phyloP scores from a whole-genome alignment of 2,888 invertebrate genomes.

The Cantharis rustica region DNA sequence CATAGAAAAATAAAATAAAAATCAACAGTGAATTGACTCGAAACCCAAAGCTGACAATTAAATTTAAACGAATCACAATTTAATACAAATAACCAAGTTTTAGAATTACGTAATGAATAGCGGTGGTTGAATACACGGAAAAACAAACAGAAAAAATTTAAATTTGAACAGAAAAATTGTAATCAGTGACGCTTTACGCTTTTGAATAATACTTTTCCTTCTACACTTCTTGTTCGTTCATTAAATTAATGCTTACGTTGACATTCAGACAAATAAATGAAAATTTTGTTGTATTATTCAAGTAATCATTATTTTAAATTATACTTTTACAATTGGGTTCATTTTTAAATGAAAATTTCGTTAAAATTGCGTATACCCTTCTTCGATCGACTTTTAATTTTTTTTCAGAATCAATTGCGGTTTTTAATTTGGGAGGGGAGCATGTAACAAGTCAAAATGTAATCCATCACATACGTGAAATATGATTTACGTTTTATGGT shows the following conservation, averaged over 20 bases:
- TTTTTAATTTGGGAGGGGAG: too few relatives aligned
- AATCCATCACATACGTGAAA: too few relatives aligned
- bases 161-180: constrained; percentile 13
- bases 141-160: constrained; percentile 17
- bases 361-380: too few relatives aligned
- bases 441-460: too few relatives aligned
- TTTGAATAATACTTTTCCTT: constrained; percentile 5
- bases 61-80: constrained; percentile 9
- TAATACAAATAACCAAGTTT: background rate
- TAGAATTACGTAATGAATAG: constrained; percentile 7
- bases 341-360: too few relatives aligned
- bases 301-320: background rate
- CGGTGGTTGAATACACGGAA: constrained; percentile 1
- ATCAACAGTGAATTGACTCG: background rate
- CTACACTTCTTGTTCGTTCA: constrained; percentile 13
- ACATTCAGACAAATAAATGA: background rate
- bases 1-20: background rate
- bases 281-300: background rate
- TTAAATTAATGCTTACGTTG: constrained; percentile 14
- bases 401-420: too few relatives aligned
- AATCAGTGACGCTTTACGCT: constrained; percentile 11
- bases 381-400: too few relatives aligned
- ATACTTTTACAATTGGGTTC: background rate
- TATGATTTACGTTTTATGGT: too few relatives aligned
- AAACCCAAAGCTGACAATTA: background rate